Evolutionary conservation across 1,140 invertebrate species (phyloP), one percentile per base, ranked within the genome.

Genomic region (Gonatopus flavifemur): DNA sequence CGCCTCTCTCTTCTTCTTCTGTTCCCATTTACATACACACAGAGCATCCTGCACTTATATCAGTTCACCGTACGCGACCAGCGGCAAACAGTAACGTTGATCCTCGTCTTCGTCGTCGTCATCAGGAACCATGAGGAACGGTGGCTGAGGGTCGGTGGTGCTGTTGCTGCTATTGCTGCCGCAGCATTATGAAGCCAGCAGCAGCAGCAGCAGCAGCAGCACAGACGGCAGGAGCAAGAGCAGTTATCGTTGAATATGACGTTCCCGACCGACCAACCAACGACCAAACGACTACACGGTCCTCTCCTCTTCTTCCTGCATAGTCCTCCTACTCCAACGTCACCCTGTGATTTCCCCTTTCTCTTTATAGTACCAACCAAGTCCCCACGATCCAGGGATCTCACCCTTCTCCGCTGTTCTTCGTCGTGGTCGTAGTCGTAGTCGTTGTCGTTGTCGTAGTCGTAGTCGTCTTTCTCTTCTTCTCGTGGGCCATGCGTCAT

Each of bases 401-500:
- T 55, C 61, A 57, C 53, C 55, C 57, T 40, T 58, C 46, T 25
- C 44, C 41, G n/a, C n/a, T n/a, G n/a, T n/a, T n/a, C n/a, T n/a
- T n/a, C n/a, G n/a, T n/a, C n/a, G n/a, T n/a, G n/a, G n/a, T n/a
- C n/a, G n/a, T n/a, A n/a, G n/a, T n/a, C n/a, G n/a, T n/a, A n/a
- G n/a, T n/a, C n/a, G n/a, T n/a, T n/a, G n/a, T n/a, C 40, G 43
- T 44, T 48, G 52, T 49, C 56, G 46, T 55, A n/a, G n/a, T n/a
- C n/a, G n/a, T n/a, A n/a, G n/a, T n/a, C n/a, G n/a, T n/a, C n/a
- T n/a, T n/a, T n/a, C 49, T 59, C 59, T 72, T 73, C 72, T 72
- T 72, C 69, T 61, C 67, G 63, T 63, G 58, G 59, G 76, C 74
- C 66, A 78, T 78, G 72, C 70, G 72, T 78, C 76, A 78, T 78